These are phyloP conservation scores for Barypeithes pellucidus DNA, from an alignment of 2,888 invertebrate genomes.

Conservation along the genomic window DNA sequence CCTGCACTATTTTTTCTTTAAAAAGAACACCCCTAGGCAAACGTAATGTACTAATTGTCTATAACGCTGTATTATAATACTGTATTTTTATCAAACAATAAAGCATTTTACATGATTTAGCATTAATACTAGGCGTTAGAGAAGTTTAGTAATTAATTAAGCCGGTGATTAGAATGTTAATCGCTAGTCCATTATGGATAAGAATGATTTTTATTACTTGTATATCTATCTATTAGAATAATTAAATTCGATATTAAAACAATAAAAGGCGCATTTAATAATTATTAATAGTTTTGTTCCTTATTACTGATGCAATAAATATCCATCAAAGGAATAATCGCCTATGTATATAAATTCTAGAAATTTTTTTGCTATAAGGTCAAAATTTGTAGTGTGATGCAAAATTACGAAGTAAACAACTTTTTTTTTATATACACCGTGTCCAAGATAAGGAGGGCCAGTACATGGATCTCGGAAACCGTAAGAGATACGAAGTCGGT, in stretches of 20 bases:
- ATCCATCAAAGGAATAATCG: too few relatives aligned
- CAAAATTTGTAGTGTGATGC: too few relatives aligned
- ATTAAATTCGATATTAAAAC: neutral
- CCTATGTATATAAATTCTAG: too few relatives aligned
- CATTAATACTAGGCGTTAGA: constrained; percentile 23
- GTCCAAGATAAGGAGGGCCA: too few relatives aligned
- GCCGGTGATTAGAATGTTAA: constrained; percentile 7
- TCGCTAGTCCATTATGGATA: constrained; percentile 15
- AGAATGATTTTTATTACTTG: constrained; percentile 10
- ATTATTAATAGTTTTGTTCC: neutral
- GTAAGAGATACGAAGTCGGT: too few relatives aligned
- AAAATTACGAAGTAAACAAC: too few relatives aligned
- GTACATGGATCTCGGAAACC: too few relatives aligned
- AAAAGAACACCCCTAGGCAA: neutral
- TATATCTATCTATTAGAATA: constrained; percentile 5
- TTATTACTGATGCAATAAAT: too few relatives aligned
- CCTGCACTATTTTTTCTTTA: neutral
- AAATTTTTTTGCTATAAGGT: too few relatives aligned
- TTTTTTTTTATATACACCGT: too few relatives aligned
- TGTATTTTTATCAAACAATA: constrained; percentile 8
- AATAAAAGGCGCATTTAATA: neutral
- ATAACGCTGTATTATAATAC: neutral
- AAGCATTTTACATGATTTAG: constrained; percentile 16
- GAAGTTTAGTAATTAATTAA: constrained; percentile 18
- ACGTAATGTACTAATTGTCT: neutral